phyloP scores from a whole-genome alignment of 2,113 vertebrate genomes.

The Heterocephalus glaber region DNA sequence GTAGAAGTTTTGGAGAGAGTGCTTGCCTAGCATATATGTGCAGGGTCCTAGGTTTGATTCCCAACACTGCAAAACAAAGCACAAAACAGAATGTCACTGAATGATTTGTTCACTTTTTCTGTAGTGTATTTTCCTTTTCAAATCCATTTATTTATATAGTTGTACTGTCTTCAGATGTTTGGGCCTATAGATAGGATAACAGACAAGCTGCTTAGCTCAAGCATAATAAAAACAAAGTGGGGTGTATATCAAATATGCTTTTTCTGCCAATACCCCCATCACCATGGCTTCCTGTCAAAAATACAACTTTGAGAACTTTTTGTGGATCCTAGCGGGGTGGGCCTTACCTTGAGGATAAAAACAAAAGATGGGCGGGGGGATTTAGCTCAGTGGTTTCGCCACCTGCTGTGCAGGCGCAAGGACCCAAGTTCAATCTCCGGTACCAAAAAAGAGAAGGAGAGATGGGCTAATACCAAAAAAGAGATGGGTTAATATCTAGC shows the following conservation, averaged over 20 bases:
- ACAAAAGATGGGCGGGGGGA: too few relatives aligned
- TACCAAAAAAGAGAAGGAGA: too few relatives aligned
- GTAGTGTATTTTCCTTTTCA: constrained; percentile 13
- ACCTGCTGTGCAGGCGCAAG: too few relatives aligned
- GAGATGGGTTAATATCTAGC: background rate
- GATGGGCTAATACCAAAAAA: too few relatives aligned
- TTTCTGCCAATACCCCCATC: background rate
- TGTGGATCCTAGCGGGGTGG: background rate
- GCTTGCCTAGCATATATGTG: background rate
- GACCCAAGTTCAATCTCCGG: too few relatives aligned
- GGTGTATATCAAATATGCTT: background rate
- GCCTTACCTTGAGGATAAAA: background rate
- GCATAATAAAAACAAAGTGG: background rate
- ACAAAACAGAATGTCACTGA: background rate
- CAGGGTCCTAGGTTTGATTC: background rate
- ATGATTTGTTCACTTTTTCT: background rate
- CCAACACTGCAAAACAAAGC: background rate
- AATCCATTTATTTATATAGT: constrained; percentile 10
- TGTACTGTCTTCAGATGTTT: background rate
- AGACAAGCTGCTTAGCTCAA: constrained; percentile 1
- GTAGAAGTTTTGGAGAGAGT: background rate
- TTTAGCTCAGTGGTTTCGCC: too few relatives aligned
- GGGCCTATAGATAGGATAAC: background rate
- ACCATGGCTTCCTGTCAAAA: background rate
- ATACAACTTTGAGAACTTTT: constrained; percentile 40